Base-by-base conservation (phyloP, 2,888 invertebrate species). In the Patella ulyssiponensis region DNA sequence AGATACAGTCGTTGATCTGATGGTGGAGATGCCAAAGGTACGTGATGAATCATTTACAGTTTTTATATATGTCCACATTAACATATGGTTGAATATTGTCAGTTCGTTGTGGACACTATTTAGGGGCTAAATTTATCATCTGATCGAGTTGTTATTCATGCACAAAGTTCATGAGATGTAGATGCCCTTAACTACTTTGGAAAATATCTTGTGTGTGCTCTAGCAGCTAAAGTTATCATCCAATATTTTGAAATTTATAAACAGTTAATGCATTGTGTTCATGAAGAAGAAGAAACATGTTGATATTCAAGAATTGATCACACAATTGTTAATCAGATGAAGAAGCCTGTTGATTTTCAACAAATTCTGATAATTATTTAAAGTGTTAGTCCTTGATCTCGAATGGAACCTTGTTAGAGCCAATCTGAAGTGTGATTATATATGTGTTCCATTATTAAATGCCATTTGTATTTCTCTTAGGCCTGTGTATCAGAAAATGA, bases 401-500 rank as follows among this genome's bases (percentile, higher is more conserved):
- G 11, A 51, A 33, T 33, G 5, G 44, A 44, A 44, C 9, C 9
- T 0, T 44, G 44, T 44, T 44, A 33, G 33, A 33, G 5, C 33
- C 33, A 9, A 44, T 44, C 7, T 71, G 14, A 14, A 23, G 51
- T 71, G 17, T 5, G 14, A 27, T 69, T 69, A 20, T 69, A 20
- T 69, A 27, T 15, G 27, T 72, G 17, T 14, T 52, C 33, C 27
- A 64, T 64, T 64, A 64, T 64, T 20, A 23, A 64, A 17, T 64
- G 20, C 14, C 23, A 27, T 75, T 75, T 76, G 75, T 76, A 75
- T 58, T 70, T 78, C 78, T 86, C 89, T 54, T 82, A 93, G 93
- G 93, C 93, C 27, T 94, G 94, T 86, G 95, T 96, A 80, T 94
- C 95, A 76, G 94, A 95, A 80, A 95, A 95, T 82, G 97, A 98